Evolutionary conservation across 2,888 invertebrate genomes (phyloP), one percentile per base, ranked within the genome.

Genomic region (Liopterus haemorrhoidalis): DNA sequence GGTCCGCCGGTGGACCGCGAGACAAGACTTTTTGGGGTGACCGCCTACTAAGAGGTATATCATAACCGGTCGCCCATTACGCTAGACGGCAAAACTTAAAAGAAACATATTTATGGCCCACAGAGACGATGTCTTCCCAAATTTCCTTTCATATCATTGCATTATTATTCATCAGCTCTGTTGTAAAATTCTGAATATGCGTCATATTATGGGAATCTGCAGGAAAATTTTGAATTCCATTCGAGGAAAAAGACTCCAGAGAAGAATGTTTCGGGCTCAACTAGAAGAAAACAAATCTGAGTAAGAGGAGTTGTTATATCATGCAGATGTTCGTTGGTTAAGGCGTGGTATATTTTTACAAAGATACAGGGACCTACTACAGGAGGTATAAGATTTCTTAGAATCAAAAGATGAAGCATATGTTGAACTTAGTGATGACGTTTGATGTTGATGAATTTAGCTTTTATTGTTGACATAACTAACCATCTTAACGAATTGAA

Each of bases 281-380:
- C 28, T 28, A 28, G 28, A 28, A 28, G 28, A 28, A 28, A 28
- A 28, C 11, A 12, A 28, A 28, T 28, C 28, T 28, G 5, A 28
- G 8, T 28, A n/a, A 8, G 5, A 12, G 28, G 28, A 28, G 11
- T 28, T 28, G 11, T 28, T 28, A 11, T 28, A 28, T 28, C 28
- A 28, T 28, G 28, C 28, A 28, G 28, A 28, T 28, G 28, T 28
- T 28, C 28, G 6, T 28, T 28, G 28, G 28, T 28, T 28, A 28
- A 28, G 28, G 8, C 28, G 11, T 5, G 11, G 28, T 28, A 28
- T 28, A 22, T 28, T 28, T 28, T 28, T 28, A 28, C 28, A 28
- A 28, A 28, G 28, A 28, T 28, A 11, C 28, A 28, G 28, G 28
- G 28, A 28, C 11, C 28, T 28, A 28, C 28, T 28, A 28, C 28